phyloP scores from a whole-genome alignment of 2,797 vertebrate genomes.

The Onychomys arenicola region DNA sequence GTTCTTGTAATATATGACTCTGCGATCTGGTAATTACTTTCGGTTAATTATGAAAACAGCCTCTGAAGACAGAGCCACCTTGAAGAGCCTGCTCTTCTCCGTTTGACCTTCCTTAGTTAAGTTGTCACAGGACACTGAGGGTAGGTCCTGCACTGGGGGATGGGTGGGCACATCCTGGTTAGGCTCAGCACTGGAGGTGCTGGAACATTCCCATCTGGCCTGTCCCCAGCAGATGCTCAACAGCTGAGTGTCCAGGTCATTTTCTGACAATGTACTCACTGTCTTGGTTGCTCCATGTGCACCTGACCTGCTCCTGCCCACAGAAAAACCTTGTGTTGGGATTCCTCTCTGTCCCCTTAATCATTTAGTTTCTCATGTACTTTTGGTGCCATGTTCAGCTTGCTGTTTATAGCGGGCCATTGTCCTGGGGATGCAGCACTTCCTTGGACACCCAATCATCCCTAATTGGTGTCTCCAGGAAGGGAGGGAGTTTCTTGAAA shows the following conservation, averaged over 20 bases:
- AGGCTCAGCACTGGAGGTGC: neutral
- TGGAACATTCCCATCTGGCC: rapidly evolving
- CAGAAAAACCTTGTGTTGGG: neutral
- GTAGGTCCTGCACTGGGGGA: neutral
- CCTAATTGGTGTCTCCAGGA: too few species aligned
- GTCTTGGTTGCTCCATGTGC: neutral
- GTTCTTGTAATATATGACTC: constrained; percentile 19
- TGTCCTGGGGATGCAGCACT: neutral
- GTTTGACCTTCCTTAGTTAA: neutral
- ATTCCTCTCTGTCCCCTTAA: neutral
- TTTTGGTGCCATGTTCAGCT: neutral
- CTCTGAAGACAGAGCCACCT: neutral
- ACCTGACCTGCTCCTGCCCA: rapidly evolving
- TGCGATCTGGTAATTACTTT: constrained; percentile 29
- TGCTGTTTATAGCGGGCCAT: neutral
- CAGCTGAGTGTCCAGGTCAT: neutral
- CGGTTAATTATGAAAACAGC: neutral
- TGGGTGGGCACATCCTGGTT: too few species aligned
- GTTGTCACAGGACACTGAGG: neutral
- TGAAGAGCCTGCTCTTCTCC: neutral
- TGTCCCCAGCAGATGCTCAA: neutral
- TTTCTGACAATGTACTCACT: neutral
- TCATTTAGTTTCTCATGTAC: rapidly evolving
- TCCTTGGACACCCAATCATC: neutral
- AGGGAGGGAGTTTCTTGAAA: neutral